Evolutionary conservation across 2,888 invertebrate genomes (phyloP).

Genomic region (Zelleria hepariella): DNA sequence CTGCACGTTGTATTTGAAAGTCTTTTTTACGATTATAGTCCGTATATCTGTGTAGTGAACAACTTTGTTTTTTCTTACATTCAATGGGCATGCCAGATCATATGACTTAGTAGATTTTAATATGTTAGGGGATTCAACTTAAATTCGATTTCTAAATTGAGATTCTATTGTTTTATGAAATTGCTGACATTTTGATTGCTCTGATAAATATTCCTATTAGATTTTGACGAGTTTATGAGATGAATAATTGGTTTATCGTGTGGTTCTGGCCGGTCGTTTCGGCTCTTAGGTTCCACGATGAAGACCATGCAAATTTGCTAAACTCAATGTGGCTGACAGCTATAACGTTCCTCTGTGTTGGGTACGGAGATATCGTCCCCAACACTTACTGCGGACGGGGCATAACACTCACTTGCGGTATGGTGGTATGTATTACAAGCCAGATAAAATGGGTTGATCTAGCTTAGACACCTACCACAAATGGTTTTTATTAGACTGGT

Average conservation of each 20-base stretch:
- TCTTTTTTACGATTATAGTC: slow-evolving; percentile 41
- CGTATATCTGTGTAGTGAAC: slow-evolving; percentile 47
- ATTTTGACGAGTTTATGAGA: neutral
- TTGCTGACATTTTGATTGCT: neutral
- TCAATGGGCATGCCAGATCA: slow-evolving; percentile 52
- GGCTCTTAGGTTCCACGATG: slow-evolving; percentile 93
- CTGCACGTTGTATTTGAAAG: slow-evolving; percentile 63
- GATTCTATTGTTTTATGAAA: neutral
- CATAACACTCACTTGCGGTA: slow-evolving; percentile 98
- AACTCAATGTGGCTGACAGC: slow-evolving; percentile 99
- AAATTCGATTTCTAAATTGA: neutral
- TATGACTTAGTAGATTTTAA: slow-evolving; percentile 26
- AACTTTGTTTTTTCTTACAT: slow-evolving; percentile 35
- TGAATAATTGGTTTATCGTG: slow-evolving; percentile 47
- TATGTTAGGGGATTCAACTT: slow-evolving; percentile 20
- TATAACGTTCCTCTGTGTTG: slow-evolving; percentile 99
- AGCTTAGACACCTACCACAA: slow-evolving; percentile 9
- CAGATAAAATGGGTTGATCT: slow-evolving; percentile 23
- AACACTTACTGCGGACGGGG: slow-evolving; percentile 99
- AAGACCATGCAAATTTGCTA: slow-evolving; percentile 97
- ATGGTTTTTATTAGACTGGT: slow-evolving; percentile 6
- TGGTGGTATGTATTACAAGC: slow-evolving; percentile 90
- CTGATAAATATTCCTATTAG: neutral
- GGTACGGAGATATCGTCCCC: slow-evolving; percentile 99
- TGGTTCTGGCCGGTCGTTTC: slow-evolving; percentile 71